Base-by-base conservation (phyloP, 2,797 vertebrate genomes). In the Coluber constrictor region DNA sequence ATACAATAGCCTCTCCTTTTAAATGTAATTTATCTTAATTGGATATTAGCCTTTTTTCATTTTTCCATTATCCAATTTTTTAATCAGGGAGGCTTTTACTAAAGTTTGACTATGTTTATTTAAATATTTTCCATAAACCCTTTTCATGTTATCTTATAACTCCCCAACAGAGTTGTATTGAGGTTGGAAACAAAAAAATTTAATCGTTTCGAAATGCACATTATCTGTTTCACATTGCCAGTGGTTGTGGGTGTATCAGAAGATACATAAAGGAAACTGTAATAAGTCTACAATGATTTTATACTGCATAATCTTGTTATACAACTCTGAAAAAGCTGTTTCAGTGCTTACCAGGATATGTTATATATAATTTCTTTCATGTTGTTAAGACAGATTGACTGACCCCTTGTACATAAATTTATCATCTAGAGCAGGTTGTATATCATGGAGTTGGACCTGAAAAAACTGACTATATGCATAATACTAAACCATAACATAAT, bases 31-130 rank as follows among this genome's bases (percentile, higher is more conserved):
- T 86, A 93, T 74, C 91, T 90, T 56, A 0, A 10, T 79, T 60
- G 56, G 25, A 93, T 63, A n/a, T 87, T 47, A 91, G 47, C 5
- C 55, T 66, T 61, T 51, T 51, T 90, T 25, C 20, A 7, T 92
- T 91, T 27, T 11, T 91, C 61, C 86, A 61, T 87, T 86, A 79
- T 47, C 55, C 90, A 57, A 47, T 93, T 90, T 70, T 94, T 86
- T 79, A 60, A 88, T 91, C 18, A 89, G 25, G 74, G 86, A 90
- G 25, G 51, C 70, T 25, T 94, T 94, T 94, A 91, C 93, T 94
- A 12, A 60, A 18, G 2, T 59, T 91, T 20, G 47, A 37, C n/a
- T 88, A 32, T 11, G 60, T 90, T 70, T 88, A 27, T 90, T 93
- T 93, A 86, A 92, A 57, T 66, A 15, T 88, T 86, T 54, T 87